Evolutionary conservation across 2,797 vertebrate species (phyloP).

Genomic region (Xerus rutilus): DNA sequence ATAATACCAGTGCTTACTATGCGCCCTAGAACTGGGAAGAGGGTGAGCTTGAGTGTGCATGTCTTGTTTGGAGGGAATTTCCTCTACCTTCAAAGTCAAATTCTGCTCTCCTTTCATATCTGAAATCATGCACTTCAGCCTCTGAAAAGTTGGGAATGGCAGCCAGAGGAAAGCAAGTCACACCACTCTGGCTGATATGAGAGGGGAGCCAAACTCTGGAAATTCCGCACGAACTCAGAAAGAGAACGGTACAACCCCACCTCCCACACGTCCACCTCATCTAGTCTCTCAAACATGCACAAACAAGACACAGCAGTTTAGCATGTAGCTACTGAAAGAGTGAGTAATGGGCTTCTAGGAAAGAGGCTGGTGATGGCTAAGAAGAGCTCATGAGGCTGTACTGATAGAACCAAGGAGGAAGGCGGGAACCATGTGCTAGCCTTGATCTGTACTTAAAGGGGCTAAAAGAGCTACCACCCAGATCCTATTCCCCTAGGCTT

Average conservation of each 20-base stretch:
- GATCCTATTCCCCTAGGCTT: slow-evolving; percentile 35
- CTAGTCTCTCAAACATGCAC: slow-evolving; percentile 82
- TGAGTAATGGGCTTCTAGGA: slow-evolving; percentile 86
- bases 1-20: slow-evolving; percentile 72
- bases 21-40: slow-evolving; percentile 43
- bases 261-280: slow-evolving; percentile 83
- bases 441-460: slow-evolving; percentile 68
- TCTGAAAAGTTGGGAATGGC: slow-evolving; percentile 67
- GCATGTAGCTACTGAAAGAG: slow-evolving; percentile 74
- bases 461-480: slow-evolving; percentile 40
- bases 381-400: slow-evolving; percentile 47
- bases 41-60: background rate
- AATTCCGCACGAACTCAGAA: slow-evolving; percentile 83
- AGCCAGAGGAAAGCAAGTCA: slow-evolving; percentile 58
- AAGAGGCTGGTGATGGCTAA: slow-evolving; percentile 64
- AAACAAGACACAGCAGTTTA: slow-evolving; percentile 79
- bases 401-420: slow-evolving; percentile 56
- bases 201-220: slow-evolving; percentile 71
- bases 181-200: slow-evolving; percentile 41
- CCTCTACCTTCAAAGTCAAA: slow-evolving; percentile 66
- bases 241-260: slow-evolving; percentile 76
- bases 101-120: background rate
- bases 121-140: slow-evolving; percentile 14
- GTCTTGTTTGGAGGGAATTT: slow-evolving; percentile 61
- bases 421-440: slow-evolving; percentile 63